Evolutionary conservation across 2,113 vertebrate species (phyloP), one percentile per base, ranked within the genome.

Genomic region (Burhinus oedicnemus): DNA sequence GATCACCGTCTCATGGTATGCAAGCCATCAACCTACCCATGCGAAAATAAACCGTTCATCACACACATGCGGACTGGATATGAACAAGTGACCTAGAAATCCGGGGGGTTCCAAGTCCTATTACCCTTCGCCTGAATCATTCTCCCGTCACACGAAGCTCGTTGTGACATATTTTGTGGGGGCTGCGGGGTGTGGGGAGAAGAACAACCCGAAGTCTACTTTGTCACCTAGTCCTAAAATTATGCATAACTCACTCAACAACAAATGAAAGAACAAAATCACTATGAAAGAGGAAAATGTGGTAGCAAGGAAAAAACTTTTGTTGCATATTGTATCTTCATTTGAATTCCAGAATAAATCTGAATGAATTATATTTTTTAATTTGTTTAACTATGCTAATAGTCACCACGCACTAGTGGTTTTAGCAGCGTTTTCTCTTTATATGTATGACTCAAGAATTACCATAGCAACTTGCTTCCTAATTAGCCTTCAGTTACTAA

Each of bases 401-500:
- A 96, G 93, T 95, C 92, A 95, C 93, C 94, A 94, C 47, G 94
- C 91, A 96, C 88, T 95, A 85, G 91, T 95, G 95, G 96, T 95
- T 96, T 95, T 91, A 97, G 75, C 91, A 96, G 94, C 86, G 94
- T 96, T 98, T 92, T 98, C 82, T 97, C 92, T 97, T 98, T 98
- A 87, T 97, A 93, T 87, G 80, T 97, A 95, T 97, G 97, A 97
- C 87, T 96, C 93, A 93, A 94, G 89, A 72, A 98, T 98, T 98
- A 84, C 98, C 97, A 98, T 97, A 97, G 97, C 97, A 98, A 98
- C 98, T 95, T 87, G 66, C 87, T 97, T 96, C 96, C 92, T 92
- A 97, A 98, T 98, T 98, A 98, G 95, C 96, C 87, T 87, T 92
- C 95, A 94, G 60, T 97, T 97, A 86, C 93, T 94, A 96, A 96